Evolutionary conservation across 1,140 invertebrate species (phyloP), one percentile per base, ranked within the genome.

Genomic region (Drosophila oshimai): DNA sequence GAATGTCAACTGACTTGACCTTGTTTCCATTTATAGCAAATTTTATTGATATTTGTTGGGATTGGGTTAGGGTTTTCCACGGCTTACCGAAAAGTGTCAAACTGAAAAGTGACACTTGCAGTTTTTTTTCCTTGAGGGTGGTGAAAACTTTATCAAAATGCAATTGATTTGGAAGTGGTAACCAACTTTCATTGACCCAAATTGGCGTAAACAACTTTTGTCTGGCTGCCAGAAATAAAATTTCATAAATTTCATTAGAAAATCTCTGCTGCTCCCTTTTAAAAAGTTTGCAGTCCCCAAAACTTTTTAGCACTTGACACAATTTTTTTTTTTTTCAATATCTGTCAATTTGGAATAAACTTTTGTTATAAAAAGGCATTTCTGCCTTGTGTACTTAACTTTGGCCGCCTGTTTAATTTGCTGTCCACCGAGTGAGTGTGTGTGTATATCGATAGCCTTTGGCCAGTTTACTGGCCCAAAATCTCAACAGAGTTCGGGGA

Each of bases 161-260:
- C 76, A 86, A 86, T 86, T 87, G 81, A 87, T 80, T 87, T 81
- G 62, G 45, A 61, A 77, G 64, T 47, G 70, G 20, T 42, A 22
- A 33, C 54, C 50, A 76, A 74, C 72, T 87, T 86, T 79, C 62
- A 76, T 86, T 86, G 80, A 87, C 81, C 80, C 81, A 86, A 86
- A 87, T 86, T 79, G 79, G 42, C 45, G 64, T 60, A 86, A 86
- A 86, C 75, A 84, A 80, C 71, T 86, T 54, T 74, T 64, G 37
- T 45, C 33, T 42, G 57, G 42, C 57, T 60, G 53, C 18, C 61
- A 31, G 41, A 64, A 84, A 84, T 73, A 76, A 49, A 80, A 86
- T 87, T 87, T 86, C 68, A 87, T 86, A 87, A 86, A 87, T 87
- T 87, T 76, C 54, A 86, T 86, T 86, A 76, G 42, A 44, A 53